Evolutionary conservation across 2,888 invertebrate species (phyloP).

Genomic region (Callinectes sapidus): DNA sequence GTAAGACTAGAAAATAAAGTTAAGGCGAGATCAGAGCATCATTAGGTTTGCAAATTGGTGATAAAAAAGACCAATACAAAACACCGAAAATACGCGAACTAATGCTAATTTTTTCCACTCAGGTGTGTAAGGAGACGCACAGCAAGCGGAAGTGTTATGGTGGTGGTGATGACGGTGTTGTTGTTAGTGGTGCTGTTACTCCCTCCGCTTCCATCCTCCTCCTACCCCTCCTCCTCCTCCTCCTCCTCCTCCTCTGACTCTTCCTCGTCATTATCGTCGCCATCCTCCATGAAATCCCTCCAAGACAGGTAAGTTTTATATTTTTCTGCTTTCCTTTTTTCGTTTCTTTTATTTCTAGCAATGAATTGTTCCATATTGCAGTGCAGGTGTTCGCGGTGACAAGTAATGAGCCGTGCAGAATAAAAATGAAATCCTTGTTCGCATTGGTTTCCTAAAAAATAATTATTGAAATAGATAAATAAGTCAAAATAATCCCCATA

Average conservation of each 20-base stretch:
- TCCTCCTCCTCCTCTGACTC: not conserved
- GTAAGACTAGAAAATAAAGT: too few species aligned
- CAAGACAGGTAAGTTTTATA: not conserved
- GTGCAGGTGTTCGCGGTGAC: too few species aligned
- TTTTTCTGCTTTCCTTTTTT: not conserved
- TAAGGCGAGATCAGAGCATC: not conserved
- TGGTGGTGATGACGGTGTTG: not conserved
- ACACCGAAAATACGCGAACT: not conserved
- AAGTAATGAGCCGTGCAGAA: not conserved
- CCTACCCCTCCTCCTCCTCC: not conserved
- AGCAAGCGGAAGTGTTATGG: not conserved
- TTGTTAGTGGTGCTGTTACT: not conserved
- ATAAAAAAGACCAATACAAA: not conserved
- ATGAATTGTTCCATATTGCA: too few species aligned
- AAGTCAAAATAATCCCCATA: too few species aligned
- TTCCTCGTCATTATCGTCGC: not conserved
- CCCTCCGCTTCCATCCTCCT: not conserved
- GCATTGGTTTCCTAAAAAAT: not conserved
- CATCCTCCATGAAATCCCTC: not conserved
- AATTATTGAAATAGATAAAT: not conserved
- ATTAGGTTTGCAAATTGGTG: not conserved
- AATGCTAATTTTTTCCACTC: not conserved
- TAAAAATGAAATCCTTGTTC: not conserved
- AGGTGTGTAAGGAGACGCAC: not conserved
- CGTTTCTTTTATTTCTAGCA: too few species aligned